Evolutionary conservation across 2,113 vertebrate genomes (phyloP), one percentile per base, ranked within the genome.

Genomic region (Rhinichthys klamathensis): DNA sequence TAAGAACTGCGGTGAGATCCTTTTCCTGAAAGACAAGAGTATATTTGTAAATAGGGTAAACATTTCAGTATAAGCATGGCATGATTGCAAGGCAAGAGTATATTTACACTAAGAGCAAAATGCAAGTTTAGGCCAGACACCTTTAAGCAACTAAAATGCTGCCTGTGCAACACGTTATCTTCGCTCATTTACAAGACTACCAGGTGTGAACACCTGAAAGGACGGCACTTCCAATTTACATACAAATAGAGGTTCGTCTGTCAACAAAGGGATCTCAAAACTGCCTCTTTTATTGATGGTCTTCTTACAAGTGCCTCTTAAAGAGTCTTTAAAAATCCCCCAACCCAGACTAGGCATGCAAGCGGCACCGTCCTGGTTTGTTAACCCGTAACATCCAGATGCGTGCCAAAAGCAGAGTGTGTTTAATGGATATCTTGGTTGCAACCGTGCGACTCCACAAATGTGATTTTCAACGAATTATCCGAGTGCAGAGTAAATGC

Each of bases 21-120:
- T 94, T 92, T 94, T 95, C 95, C 95, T 96, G 86, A 88, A 92
- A 93, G 89, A 92, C 90, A 94, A 91, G 92, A 85, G 67, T 60
- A 49, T 13, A 25, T 72, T 44, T 13, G 69, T 41, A 9, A 41
- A 41, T 73, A 15, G 23, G 13, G 27, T 11, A 35, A 38, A 65
- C 15, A 12, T 35, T 61, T 81, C 3, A 25, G 25, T 10, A 58
- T 15, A 38, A 35, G 12, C 35, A 61, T 25, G 23, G 21, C 21
- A 73, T 25, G 38, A 69, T 73, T 61, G n/a, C 58, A 61, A 13
- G n/a, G n/a, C 60, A 27, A 25, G n/a, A 63, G 11, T 49, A 49
- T 6, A 12, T 8, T 21, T 77, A 51, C n/a, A 51, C 13, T 49
- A 49, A 51, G 9, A 49, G 30, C 74, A 44, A 80, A 23, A 16